phyloP scores from a whole-genome alignment of 2,113 vertebrate species.

The Thalassoma bifasciatum region DNA sequence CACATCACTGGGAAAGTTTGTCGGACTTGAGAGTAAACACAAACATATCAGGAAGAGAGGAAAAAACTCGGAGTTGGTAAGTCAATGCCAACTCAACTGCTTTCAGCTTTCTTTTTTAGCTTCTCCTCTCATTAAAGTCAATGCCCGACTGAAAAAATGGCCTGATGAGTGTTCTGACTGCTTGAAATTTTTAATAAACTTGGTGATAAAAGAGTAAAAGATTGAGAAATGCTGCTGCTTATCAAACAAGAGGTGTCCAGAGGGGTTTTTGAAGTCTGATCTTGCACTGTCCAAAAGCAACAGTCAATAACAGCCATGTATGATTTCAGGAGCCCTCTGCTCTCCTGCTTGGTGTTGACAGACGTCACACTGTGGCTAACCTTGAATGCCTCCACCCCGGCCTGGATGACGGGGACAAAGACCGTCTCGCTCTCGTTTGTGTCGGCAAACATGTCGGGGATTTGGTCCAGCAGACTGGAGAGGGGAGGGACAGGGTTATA shows the following conservation, averaged over 20 bases:
- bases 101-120: neutral
- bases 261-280: neutral
- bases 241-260: too few species aligned
- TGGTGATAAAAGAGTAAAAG: neutral
- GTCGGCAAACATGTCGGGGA: conserved; percentile 96
- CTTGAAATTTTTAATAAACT: neutral
- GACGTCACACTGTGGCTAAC: conserved; percentile 76
- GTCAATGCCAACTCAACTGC: conserved; percentile 1
- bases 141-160: too few species aligned
- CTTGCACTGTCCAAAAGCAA: neutral
- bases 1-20: conserved; percentile 45
- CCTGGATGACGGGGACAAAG: conserved; percentile 93
- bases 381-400: conserved; percentile 95
- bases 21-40: conserved; percentile 55
- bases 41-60: conserved; percentile 36
- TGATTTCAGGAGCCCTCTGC: neutral
- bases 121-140: neutral
- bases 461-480: conserved; percentile 92
- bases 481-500: conserved; percentile 10
- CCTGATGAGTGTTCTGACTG: conserved; percentile 8
- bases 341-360: conserved; percentile 14
- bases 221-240: too few species aligned
- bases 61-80: neutral
- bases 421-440: conserved; percentile 94
- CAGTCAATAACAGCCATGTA: neutral